Evolutionary conservation across 2,113 vertebrate genomes (phyloP).

Genomic region (Amphiprion percula): DNA sequence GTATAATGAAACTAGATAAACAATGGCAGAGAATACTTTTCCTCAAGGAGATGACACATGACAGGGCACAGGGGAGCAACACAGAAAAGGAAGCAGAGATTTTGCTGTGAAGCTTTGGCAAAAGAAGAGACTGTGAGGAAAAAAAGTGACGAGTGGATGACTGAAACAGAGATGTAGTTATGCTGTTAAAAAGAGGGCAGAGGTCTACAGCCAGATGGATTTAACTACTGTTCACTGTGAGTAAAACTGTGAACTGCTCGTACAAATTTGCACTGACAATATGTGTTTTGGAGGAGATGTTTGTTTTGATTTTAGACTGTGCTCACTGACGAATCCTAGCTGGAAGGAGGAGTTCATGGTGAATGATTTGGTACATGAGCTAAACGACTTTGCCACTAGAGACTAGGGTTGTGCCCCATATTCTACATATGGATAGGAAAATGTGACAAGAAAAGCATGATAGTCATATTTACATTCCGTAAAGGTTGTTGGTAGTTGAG

Average conservation of each 20-base stretch:
- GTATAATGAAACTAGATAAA: slow-evolving; percentile 26
- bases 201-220: not conserved
- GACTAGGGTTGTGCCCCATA: no score
- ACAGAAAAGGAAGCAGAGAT: slow-evolving; percentile 1
- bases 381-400: no score
- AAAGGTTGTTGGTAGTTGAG: no score
- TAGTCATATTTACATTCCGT: no score
- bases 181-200: not conserved
- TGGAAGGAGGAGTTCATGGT: no score
- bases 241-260: not conserved
- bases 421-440: no score
- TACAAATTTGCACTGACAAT: no score
- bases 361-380: no score
- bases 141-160: slow-evolving; percentile 1
- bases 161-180: not conserved
- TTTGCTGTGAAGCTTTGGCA: not conserved
- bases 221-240: not conserved
- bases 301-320: no score
- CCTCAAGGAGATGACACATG: slow-evolving; percentile 19
- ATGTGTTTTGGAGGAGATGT: no score
- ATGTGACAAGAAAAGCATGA: no score
- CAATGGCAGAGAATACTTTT: slow-evolving; percentile 11
- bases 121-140: not conserved
- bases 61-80: slow-evolving; percentile 17
- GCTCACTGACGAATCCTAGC: no score